Conservation (phyloP, 1,140 invertebrate genomes). For the Drosophila serrata region DNA sequence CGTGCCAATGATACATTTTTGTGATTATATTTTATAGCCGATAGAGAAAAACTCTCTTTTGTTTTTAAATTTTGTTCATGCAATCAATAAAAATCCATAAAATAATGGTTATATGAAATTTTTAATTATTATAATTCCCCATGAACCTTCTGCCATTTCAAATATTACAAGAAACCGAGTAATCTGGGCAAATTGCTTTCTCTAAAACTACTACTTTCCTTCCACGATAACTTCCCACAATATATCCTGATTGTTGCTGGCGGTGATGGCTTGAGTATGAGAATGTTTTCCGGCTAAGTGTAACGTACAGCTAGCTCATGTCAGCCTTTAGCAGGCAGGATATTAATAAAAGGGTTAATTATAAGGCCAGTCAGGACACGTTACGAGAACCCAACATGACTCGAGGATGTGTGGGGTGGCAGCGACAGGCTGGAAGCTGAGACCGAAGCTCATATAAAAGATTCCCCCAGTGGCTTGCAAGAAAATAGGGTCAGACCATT, state of each 20-base stretch:
- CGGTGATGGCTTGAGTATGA: background rate
- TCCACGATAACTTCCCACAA: slow-evolving; percentile 1
- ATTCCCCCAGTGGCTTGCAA: slow-evolving; percentile 29
- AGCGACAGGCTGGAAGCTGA: background rate
- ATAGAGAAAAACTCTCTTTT: background rate
- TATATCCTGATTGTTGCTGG: slow-evolving; percentile 4
- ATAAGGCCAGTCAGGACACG: slow-evolving; percentile 46
- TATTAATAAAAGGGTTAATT: slow-evolving; percentile 77
- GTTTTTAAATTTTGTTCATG: slow-evolving; percentile 8
- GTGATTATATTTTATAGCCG: slow-evolving; percentile 6
- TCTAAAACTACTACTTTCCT: slow-evolving; percentile 1
- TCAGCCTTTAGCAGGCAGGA: slow-evolving; percentile 9
- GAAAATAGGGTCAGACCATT: slow-evolving; percentile 40
- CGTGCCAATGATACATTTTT: background rate
- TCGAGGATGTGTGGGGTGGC: slow-evolving; percentile 5
- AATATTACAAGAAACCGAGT: background rate
- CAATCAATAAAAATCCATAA: slow-evolving; percentile 4
- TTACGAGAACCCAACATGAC: slow-evolving; percentile 19
- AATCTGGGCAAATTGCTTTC: background rate
- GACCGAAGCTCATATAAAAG: slow-evolving; percentile 15
- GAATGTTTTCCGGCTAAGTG: slow-evolving; percentile 7
- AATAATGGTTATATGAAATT: background rate
- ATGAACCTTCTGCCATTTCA: background rate
- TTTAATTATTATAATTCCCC: too few relatives aligned
- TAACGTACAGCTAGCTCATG: slow-evolving; percentile 1